Evolutionary conservation across 2,797 vertebrate genomes (phyloP), one percentile per base, ranked within the genome.

Genomic region (Enteromius thamalakanensis): DNA sequence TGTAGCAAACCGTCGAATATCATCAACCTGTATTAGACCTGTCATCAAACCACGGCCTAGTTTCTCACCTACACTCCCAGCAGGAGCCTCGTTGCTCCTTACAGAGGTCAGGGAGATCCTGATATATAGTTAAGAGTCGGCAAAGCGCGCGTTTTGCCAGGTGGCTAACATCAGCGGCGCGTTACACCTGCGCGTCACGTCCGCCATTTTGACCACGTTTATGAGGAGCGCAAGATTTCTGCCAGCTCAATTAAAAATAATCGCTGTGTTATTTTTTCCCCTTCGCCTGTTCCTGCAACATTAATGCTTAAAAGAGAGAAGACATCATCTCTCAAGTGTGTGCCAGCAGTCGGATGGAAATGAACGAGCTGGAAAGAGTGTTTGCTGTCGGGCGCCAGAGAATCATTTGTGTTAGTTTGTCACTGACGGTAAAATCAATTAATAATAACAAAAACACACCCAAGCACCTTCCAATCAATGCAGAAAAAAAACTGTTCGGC

Each of bases 211-310:
- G 79, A 76, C 75, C 83, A 53, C 40, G 71, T 86, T 86, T 60
- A 87, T 80, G 82, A 81, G 67, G 74, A 72, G 47, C 82, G 17
- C 49, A 81, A 87, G 76, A 84, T 84, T 69, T 84, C 80, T 85
- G 87, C 91, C 90, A 92, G 91, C 85, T 88, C 84, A 79, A 92
- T 92, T 90, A 89, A 84, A 91, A 87, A 90, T 85, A 79, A 79
- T 79, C 45, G 87, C 86, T 67, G 71, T 74, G 84, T 84, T 86
- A 45, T 72, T 74, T 47, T 72, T 68, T 6, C 23, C 29, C 47
- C 67, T 80, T 81, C 86, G 55, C 70, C 80, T 86, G 80, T 88
- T 82, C 89, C 90, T 89, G 82, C 89, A 89, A 92, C 89, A 91
- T 90, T 82, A 90, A 91, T 87, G 81, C 53, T 88, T 86, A 74